phyloP scores from a whole-genome alignment of 2,113 vertebrate genomes.

The Aptenodytes patagonicus region DNA sequence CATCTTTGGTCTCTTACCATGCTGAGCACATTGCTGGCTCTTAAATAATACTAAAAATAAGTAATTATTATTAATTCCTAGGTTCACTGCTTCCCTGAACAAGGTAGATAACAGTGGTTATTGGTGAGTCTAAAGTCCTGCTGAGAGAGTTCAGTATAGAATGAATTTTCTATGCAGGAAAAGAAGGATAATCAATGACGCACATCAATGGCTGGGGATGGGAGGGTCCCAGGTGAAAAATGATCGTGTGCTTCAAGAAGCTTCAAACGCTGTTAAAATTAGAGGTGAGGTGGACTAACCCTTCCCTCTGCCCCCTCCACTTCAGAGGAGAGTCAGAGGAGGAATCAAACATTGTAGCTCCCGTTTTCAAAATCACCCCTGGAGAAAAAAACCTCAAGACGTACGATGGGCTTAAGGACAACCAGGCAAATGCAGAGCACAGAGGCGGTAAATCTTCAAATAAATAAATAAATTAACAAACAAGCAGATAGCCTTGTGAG shows the following conservation, averaged over 20 bases:
- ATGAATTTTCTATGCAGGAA: background rate
- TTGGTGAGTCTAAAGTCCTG: background rate
- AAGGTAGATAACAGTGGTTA: background rate
- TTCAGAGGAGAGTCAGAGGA: background rate
- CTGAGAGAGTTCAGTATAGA: background rate
- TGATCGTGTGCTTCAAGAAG: background rate
- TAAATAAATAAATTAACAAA: background rate
- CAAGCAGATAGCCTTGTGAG: background rate
- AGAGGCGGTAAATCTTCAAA: background rate
- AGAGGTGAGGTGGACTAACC: background rate
- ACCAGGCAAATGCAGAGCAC: background rate
- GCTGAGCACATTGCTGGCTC: background rate
- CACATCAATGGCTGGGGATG: background rate
- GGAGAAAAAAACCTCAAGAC: background rate
- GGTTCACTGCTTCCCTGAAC: background rate
- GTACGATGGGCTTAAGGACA: background rate
- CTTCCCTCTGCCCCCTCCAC: background rate
- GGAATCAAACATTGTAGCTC: background rate
- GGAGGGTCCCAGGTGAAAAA: background rate
- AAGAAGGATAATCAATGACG: background rate
- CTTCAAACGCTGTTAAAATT: background rate
- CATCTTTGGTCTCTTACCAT: background rate
- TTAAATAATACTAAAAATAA: conserved; percentile 27
- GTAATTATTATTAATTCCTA: background rate
- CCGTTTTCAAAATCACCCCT: background rate